Evolutionary conservation across 2,113 vertebrate species (phyloP).

Genomic region (Alexandromys fortis): DNA sequence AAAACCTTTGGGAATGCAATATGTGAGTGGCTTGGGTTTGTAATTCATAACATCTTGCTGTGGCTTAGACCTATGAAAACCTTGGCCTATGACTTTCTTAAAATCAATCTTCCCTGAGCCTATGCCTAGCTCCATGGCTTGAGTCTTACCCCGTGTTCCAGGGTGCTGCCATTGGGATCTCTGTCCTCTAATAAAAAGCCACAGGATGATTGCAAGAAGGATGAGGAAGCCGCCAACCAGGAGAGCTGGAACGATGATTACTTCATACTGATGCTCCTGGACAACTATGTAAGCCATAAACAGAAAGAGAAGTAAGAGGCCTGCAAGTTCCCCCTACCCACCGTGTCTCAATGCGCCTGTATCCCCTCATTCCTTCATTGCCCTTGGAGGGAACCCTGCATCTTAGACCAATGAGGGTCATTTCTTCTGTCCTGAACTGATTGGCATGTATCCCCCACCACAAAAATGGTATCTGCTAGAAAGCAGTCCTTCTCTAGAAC

Average conservation of each 20-base stretch:
- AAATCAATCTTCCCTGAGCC: neutral
- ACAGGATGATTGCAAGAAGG: slow-evolving; percentile 85
- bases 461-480: neutral
- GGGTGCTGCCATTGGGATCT: slow-evolving; percentile 70
- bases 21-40: too few species aligned
- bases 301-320: neutral
- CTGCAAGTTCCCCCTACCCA: neutral
- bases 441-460: neutral
- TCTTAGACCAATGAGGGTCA: neutral
- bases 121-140: neutral
- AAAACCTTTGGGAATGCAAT: neutral
- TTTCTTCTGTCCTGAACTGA: neutral
- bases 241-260: slow-evolving; percentile 85
- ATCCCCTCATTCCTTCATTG: neutral
- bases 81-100: neutral
- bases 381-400: neutral
- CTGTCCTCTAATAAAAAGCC: slow-evolving; percentile 85
- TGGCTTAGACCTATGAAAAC: neutral
- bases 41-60: neutral
- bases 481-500: neutral
- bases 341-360: neutral
- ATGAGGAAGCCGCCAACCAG: slow-evolving; percentile 84
- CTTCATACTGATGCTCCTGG: slow-evolving; percentile 82
- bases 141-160: slow-evolving; percentile 57
- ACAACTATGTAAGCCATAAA: slow-evolving; percentile 77